phyloP scores from a whole-genome alignment of 2,888 invertebrate genomes.

The Philereme transversata region DNA sequence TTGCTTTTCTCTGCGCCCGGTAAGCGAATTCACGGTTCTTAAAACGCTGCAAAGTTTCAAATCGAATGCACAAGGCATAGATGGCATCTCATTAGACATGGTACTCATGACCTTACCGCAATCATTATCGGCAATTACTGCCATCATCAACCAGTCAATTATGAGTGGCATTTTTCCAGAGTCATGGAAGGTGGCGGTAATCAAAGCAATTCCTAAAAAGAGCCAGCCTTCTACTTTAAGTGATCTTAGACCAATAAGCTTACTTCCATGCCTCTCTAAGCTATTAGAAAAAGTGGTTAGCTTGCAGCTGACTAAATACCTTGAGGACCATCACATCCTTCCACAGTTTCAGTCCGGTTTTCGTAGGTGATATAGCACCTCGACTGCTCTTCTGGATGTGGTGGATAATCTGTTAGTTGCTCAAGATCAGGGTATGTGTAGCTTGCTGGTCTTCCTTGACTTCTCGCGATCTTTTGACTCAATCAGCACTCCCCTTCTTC shows the following conservation, averaged over 20 bases:
- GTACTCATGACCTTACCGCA: neutral
- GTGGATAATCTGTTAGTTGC: slow-evolving; percentile 8
- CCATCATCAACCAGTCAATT: neutral
- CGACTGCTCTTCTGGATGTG: slow-evolving; percentile 5
- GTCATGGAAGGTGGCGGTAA: neutral
- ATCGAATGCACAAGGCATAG: neutral
- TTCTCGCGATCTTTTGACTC: slow-evolving; percentile 11
- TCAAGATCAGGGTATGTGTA: slow-evolving; percentile 1
- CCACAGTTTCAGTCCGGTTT: no score
- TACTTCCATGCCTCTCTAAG: neutral
- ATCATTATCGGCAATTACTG: neutral
- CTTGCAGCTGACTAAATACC: no score
- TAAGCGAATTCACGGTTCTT: neutral
- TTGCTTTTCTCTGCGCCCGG: neutral
- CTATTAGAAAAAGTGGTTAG: no score
- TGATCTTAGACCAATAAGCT: neutral
- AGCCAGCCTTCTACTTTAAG: neutral
- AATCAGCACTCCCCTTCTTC: neutral
- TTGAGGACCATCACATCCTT: no score
- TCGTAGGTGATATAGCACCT: neutral
- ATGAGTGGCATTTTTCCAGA: slow-evolving; percentile 1
- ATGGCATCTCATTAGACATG: neutral
- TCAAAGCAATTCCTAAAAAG: neutral
- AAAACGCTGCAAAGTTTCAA: neutral
- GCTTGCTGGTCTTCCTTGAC: slow-evolving; percentile 9